These are phyloP conservation scores for Psittacula derbiana DNA, from an alignment of 2,797 vertebrate genomes.

Conservation along the genomic window DNA sequence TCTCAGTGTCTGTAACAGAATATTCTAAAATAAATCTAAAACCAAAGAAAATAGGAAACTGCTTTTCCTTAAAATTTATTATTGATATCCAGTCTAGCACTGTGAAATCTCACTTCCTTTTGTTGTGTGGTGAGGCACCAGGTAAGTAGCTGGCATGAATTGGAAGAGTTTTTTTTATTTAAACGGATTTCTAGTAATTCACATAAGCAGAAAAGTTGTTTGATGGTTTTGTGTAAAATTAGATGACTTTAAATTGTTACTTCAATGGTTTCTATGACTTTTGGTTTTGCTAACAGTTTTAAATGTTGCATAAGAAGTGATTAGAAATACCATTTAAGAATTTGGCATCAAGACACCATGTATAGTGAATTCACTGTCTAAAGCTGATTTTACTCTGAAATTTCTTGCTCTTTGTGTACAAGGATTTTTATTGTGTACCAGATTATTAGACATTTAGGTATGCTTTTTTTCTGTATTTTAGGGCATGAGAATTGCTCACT, in stretches of 20 bases:
- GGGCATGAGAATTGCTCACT: conserved; percentile 92
- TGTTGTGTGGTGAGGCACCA: background rate
- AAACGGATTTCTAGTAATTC: background rate
- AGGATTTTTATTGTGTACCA: background rate
- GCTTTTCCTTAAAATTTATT: background rate
- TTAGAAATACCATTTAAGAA: background rate
- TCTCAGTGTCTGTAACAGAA: background rate
- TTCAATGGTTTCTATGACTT: background rate
- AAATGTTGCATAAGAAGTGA: background rate
- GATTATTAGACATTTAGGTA: background rate
- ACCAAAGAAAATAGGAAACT: background rate
- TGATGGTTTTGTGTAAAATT: background rate
- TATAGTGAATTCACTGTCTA: background rate
- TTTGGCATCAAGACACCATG: background rate
- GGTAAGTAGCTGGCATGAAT: background rate
- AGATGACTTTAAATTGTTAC: background rate
- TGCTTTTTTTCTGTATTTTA: conserved; percentile 40
- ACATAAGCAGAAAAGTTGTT: background rate
- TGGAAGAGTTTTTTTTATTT: background rate
- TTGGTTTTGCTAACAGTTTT: background rate
- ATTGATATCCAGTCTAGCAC: background rate
- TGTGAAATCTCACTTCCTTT: background rate
- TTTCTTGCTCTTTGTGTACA: background rate
- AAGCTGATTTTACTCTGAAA: background rate
- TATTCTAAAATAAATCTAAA: background rate